Evolutionary conservation across 2,113 vertebrate genomes (phyloP).

Genomic region (Mobula hypostoma): DNA sequence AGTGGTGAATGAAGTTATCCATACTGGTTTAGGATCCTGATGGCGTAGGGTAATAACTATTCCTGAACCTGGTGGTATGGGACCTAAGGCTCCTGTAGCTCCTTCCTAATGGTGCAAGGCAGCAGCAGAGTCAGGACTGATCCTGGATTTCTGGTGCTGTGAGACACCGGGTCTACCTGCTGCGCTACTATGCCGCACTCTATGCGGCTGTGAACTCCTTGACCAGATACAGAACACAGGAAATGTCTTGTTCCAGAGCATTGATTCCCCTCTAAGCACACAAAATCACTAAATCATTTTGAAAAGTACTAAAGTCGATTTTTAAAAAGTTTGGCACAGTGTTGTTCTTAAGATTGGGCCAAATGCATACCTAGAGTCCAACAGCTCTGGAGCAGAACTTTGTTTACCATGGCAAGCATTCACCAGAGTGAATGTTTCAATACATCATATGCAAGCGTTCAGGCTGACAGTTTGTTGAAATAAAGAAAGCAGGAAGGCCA

Average conservation of each 20-base stretch:
- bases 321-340: not conserved
- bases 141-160: too few species aligned
- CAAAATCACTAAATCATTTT: not conserved
- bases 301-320: not conserved
- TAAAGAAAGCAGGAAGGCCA: slow-evolving; percentile 1
- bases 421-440: not conserved
- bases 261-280: not conserved
- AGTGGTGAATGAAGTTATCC: too few species aligned
- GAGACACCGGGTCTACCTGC: too few species aligned
- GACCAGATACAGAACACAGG: not conserved
- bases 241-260: not conserved
- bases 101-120: too few species aligned
- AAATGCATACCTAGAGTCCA: not conserved
- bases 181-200: not conserved
- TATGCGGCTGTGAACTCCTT: not conserved
- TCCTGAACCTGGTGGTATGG: too few species aligned
- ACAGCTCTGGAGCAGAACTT: not conserved
- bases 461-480: not conserved
- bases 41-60: too few species aligned
- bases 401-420: not conserved
- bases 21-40: too few species aligned
- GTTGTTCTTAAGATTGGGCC: not conserved
- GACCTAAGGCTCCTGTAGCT: too few species aligned
- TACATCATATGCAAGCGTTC: not conserved
- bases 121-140: too few species aligned